A percentile compares a stretch with the other conserved stretches of the same genome.
Conservation (phyloP, 2,797 vertebrate genomes). For the Varecia variegata region DNA sequence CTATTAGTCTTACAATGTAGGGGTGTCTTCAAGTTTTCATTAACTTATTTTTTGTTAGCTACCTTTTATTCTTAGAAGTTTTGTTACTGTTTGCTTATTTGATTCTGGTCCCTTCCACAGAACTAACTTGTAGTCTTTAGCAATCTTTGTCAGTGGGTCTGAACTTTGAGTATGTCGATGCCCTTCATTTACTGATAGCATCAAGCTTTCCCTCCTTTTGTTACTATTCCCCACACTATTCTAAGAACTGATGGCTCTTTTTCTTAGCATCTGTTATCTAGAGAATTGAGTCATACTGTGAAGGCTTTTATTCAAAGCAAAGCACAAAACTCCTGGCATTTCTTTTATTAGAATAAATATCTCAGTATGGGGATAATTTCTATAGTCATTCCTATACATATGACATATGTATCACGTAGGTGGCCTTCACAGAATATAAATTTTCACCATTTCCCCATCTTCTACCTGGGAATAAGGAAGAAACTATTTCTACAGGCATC, state of each 20-base stretch:
- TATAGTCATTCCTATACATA: not conserved
- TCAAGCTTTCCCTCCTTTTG: not conserved
- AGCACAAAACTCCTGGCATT: constrained; percentile 15
- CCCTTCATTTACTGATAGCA: not conserved
- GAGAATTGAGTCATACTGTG: not conserved
- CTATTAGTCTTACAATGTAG: not conserved
- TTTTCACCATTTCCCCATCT: constrained; percentile 30
- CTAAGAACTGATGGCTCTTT: not conserved
- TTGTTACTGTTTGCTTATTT: not conserved
- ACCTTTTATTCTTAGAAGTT: not conserved
- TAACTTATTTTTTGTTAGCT: not conserved
- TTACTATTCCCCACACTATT: not conserved
- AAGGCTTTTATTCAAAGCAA: constrained; percentile 20
- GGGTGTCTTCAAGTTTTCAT: not conserved
- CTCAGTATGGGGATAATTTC: not conserved
- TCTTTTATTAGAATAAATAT: not conserved
- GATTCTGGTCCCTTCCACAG: not conserved
- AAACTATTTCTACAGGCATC: not conserved
- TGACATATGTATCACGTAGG: not conserved
- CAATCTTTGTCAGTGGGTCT: not conserved
- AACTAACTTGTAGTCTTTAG: not conserved
- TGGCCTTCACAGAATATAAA: not conserved
- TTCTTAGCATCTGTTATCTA: not conserved
- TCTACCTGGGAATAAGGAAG: not conserved
- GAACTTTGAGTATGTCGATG: not conserved